Evolutionary conservation across 2,888 invertebrate species (phyloP), one percentile per base, ranked within the genome.

Genomic region (Lepidocyrtinus sp.): DNA sequence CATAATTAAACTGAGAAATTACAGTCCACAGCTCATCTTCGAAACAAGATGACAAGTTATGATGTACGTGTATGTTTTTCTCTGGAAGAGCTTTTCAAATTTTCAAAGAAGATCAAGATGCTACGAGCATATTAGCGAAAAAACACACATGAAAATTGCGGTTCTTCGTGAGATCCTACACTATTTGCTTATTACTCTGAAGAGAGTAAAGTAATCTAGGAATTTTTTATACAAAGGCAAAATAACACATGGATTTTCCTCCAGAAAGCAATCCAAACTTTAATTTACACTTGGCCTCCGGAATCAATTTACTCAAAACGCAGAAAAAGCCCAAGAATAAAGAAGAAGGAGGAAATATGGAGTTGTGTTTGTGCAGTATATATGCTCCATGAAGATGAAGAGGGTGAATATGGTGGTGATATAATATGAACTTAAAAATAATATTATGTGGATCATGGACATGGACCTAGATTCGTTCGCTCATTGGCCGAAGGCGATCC

Each of bases 201-300:
- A n/a, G n/a, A n/a, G n/a, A n/a, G n/a, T n/a, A n/a, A n/a, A n/a
- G n/a, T n/a, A n/a, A n/a, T n/a, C n/a, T n/a, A n/a, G n/a, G n/a
- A n/a, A n/a, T n/a, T n/a, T n/a, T n/a, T n/a, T n/a, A n/a, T n/a
- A n/a, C n/a, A n/a, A n/a, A n/a, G n/a, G n/a, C n/a, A n/a, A n/a
- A n/a, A n/a, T n/a, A n/a, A n/a, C 67, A 71, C 55, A 50, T 19
- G 71, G 70, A 59, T 75, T 82, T 78, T 78, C n/a, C n/a, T n/a
- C n/a, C n/a, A n/a, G n/a, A n/a, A n/a, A n/a, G n/a, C n/a, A n/a
- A n/a, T n/a, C n/a, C n/a, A n/a, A 62, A 67, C 68, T 82, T 82
- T 82, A 82, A 82, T 82, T 82, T 82, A 75, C 79, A 78, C 82
- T 79, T 82, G 62, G 79, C 82, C 82, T 79, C 68, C 69, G 82